Conservation (phyloP, 2,888 invertebrate genomes). For the Hirtodrosophila histrioides region DNA sequence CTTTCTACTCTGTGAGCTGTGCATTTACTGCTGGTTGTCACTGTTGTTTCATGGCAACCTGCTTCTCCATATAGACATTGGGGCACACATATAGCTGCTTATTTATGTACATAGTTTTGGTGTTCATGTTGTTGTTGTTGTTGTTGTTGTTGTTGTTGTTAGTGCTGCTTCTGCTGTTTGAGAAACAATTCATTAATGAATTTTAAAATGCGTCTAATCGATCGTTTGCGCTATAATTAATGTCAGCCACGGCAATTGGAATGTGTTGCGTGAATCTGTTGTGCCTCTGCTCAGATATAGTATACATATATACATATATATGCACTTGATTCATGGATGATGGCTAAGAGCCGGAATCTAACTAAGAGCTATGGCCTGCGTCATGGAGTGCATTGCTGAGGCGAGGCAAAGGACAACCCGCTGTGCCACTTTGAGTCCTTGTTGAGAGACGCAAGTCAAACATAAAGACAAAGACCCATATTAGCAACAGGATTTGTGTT, state of each 20-base stretch:
- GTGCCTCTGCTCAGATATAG: slow-evolving; percentile 22
- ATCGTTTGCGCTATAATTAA: slow-evolving; percentile 78
- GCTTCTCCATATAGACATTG: slow-evolving; percentile 55
- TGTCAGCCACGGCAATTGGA: slow-evolving; percentile 72
- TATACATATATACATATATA: neutral
- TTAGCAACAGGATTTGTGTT: neutral
- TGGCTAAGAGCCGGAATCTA: slow-evolving; percentile 7
- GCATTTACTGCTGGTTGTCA: slow-evolving; percentile 28
- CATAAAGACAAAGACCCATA: neutral
- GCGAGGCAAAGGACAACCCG: slow-evolving; percentile 12
- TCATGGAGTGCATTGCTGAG: neutral
- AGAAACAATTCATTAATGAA: slow-evolving; percentile 80
- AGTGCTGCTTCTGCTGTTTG: slow-evolving; percentile 54
- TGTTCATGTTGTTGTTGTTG: slow-evolving; percentile 31
- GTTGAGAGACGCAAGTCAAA: neutral
- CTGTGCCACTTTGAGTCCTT: slow-evolving; percentile 26
- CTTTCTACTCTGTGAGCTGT: neutral
- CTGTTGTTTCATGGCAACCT: slow-evolving; percentile 53
- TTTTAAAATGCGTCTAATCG: slow-evolving; percentile 78
- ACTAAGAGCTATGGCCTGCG: too few species aligned
- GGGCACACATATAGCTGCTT: slow-evolving; percentile 54
- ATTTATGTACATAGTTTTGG: slow-evolving; percentile 69
- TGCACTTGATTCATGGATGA: slow-evolving; percentile 24
- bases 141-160: slow-evolving; percentile 38
- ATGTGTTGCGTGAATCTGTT: slow-evolving; percentile 62